A percentile compares a stretch with the other conserved stretches of the same genome.
These are phyloP conservation scores for Actinopyga echinites DNA, from an alignment of 53 echinoderm and acorn worm genomes.

Conservation along the genomic window DNA sequence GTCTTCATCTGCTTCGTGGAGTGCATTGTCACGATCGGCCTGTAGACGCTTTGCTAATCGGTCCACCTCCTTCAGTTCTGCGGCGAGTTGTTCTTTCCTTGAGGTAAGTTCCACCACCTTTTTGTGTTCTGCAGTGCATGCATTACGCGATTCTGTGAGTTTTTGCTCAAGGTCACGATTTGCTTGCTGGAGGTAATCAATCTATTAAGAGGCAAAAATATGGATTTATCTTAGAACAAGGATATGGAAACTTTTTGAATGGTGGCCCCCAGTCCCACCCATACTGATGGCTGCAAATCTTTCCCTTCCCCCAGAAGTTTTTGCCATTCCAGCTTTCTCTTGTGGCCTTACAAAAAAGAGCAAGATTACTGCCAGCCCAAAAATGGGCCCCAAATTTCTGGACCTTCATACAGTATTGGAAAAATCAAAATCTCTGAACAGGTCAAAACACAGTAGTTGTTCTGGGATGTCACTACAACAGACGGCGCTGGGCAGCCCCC, in stretches of 20 bases:
- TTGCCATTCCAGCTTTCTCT: too few species aligned
- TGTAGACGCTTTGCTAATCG: conserved; percentile 83
- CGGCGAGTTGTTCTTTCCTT: conserved; percentile 82
- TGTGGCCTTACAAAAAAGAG: too few species aligned
- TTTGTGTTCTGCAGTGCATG: conserved; percentile 55
- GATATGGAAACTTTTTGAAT: not conserved
- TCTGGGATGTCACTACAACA: too few species aligned
- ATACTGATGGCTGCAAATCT: too few species aligned
- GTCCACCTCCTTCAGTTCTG: conserved; percentile 86
- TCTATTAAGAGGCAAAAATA: conserved; percentile 41
- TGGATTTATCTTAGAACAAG: not conserved
- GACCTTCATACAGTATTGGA: too few species aligned
- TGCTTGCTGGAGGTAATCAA: conserved; percentile 96
- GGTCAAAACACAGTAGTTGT: too few species aligned
- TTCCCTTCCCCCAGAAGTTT: too few species aligned
- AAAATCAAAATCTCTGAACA: too few species aligned
- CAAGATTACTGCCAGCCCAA: too few species aligned
- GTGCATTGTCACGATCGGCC: conserved; percentile 71
- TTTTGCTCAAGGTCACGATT: conserved; percentile 87
- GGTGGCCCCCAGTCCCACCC: too few species aligned
- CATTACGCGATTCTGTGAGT: conserved; percentile 61
- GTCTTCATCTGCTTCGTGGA: conserved; percentile 83
- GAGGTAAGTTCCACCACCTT: conserved; percentile 64
- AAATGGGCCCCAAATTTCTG: too few species aligned
- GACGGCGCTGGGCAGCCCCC: too few species aligned